Base-by-base conservation (phyloP, 2,888 invertebrate genomes). In the Phaonia tiefii region DNA sequence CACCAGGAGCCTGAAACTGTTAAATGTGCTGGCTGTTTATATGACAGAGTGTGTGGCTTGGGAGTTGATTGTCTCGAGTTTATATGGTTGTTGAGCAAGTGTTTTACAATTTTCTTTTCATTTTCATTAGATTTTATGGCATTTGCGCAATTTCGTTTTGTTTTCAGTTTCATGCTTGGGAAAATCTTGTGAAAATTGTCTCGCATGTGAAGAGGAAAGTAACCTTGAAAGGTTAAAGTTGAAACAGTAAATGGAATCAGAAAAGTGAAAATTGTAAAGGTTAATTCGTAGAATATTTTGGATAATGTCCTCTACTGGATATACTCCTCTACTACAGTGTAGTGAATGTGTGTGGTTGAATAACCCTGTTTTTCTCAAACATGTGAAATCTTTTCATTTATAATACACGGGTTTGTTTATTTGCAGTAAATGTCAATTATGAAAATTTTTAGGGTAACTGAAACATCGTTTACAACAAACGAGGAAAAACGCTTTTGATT, bases 141-240 rank as follows among this genome's bases (percentile, higher is more conserved):
- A 76, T 69, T 37, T 2, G 25, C 49, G 20, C 8, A 8, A 8
- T n/a, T n/a, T n/a, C 26, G 69, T 56, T 10, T 56, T 26, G 7
- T 26, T 56, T 22, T 22, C 22, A 54, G 20, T 54, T 56, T 11
- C 37, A 10, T 10, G 58, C 63, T 42, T 63, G 63, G 63, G 63
- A 63, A 63, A 63, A 39, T 63, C 39, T 37, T 37, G 42, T 15
- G 7, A 56, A 60, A 39, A 17, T 60, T n/a, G 2, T 4, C 20
- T 22, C 11, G 22, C 31, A 51, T 39, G 8, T 17, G 1, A 10
- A 11, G n/a, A 17, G 54, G 75, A 74, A 74, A 46, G 56, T 54
- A 77, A 75, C 77, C 77, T 77, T 75, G 74, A 80, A 80, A 80
- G 80, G 77, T 80, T 77, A 80, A 75, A 80, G 71, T 77, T 67